Percentiles rank a stretch among this genome's conserved stretches.
Evolutionary conservation across 2,797 vertebrate species (phyloP).

Genomic region (Bufotes viridis): DNA sequence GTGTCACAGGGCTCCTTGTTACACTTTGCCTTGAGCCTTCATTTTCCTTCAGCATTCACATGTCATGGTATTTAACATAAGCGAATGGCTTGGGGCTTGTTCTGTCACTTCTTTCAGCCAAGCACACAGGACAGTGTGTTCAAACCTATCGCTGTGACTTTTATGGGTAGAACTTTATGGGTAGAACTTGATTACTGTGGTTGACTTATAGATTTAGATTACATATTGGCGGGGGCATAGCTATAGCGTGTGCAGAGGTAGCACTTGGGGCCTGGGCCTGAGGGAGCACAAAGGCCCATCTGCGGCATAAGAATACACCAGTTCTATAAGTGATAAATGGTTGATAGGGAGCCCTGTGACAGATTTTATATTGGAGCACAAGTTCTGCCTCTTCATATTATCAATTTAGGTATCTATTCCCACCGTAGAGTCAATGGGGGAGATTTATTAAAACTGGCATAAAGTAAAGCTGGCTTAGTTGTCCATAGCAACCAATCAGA

Average conservation of each 20-base stretch:
- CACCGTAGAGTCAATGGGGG: too few relatives aligned
- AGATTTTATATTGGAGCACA: not conserved
- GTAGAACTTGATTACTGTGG: too few relatives aligned
- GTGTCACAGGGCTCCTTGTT: not conserved
- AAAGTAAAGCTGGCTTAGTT: too few relatives aligned
- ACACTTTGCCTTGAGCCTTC: not conserved
- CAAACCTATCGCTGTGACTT: slow-evolving; percentile 6
- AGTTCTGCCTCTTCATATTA: too few relatives aligned
- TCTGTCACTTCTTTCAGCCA: slow-evolving; percentile 30
- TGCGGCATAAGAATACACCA: too few relatives aligned
- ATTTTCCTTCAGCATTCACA: not conserved
- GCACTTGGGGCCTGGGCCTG: not conserved
- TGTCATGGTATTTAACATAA: slow-evolving; percentile 5
- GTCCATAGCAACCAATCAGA: too few relatives aligned
- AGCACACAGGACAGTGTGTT: slow-evolving; percentile 20
- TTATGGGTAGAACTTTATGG: not conserved
- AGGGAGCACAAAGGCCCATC: not conserved
- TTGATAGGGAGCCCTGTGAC: too few relatives aligned
- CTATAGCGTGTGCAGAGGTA: not conserved
- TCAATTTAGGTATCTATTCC: too few relatives aligned
- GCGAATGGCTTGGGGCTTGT: slow-evolving; percentile 6
- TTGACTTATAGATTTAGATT: not conserved
- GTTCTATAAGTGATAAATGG: not conserved
- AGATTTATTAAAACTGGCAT: too few relatives aligned
- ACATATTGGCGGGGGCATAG: not conserved